Evolutionary conservation across 2,797 vertebrate species (phyloP).

Genomic region (Glossophaga mutica): DNA sequence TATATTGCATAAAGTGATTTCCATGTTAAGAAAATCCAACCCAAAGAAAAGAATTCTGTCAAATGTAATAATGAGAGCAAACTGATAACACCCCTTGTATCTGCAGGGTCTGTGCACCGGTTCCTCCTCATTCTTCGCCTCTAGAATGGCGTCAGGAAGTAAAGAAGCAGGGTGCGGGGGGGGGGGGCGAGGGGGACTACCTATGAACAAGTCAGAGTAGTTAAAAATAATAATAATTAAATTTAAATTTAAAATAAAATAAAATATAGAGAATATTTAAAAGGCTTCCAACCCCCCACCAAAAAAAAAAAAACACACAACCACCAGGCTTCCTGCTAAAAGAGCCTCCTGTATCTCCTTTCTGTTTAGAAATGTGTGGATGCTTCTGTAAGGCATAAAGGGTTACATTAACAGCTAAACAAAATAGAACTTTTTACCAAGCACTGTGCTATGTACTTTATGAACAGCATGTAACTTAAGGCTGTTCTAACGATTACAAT

Average conservation of each 20-base stretch:
- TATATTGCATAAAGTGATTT: not conserved
- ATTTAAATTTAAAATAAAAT: not conserved
- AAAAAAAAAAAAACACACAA: not conserved
- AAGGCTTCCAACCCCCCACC: not conserved
- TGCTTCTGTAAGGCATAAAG: not conserved
- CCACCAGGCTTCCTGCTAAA: not conserved
- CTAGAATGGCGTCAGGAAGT: not conserved
- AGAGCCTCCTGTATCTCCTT: not conserved
- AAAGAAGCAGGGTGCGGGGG: not conserved
- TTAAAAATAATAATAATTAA: not conserved
- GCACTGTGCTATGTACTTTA: not conserved
- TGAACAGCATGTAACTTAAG: not conserved
- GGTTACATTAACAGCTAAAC: not conserved
- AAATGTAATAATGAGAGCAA: not conserved
- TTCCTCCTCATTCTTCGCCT: not conserved
- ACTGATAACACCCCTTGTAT: not conserved
- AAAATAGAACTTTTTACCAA: not conserved
- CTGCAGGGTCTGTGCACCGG: not conserved
- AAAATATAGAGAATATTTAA: not conserved
- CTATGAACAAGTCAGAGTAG: not conserved
- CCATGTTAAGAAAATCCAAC: constrained; percentile 21
- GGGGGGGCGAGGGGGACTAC: no score
- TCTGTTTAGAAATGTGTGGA: not conserved
- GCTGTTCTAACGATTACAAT: not conserved
- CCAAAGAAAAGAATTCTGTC: constrained; percentile 8